These are phyloP conservation scores for Zaprionus lachaisei DNA, from an alignment of 1,140 invertebrate genomes.

Conservation along the genomic window DNA sequence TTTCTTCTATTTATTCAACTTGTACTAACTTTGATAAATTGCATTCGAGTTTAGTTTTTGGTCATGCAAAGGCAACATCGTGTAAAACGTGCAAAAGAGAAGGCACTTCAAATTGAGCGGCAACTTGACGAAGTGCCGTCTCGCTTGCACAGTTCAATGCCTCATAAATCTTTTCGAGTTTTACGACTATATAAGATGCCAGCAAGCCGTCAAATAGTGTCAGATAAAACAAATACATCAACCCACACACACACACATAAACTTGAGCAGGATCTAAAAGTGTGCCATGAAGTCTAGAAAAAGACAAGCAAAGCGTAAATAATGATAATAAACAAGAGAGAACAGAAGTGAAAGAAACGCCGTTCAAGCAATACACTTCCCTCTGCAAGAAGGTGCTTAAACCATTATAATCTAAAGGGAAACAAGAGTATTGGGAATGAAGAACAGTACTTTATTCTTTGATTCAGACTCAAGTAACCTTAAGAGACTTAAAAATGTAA, in stretches of 20 bases:
- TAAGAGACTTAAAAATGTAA: too few species aligned
- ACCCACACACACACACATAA: conserved; percentile 8
- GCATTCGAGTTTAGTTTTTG: conserved; percentile 44
- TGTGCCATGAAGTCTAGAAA: conserved; percentile 25
- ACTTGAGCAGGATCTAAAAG: conserved; percentile 21
- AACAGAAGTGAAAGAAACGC: neutral
- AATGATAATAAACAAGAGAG: conserved; percentile 19
- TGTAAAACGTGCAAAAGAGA: neutral
- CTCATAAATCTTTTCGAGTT: conserved; percentile 61
- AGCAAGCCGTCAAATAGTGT: conserved; percentile 45
- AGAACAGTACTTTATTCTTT: too few species aligned
- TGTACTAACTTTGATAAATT: conserved; percentile 41
- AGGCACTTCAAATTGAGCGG: neutral
- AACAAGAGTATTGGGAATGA: neutral
- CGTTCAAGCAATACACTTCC: neutral
- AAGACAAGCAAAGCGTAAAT: conserved; percentile 30
- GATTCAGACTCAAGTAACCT: neutral
- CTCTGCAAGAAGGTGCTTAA: neutral
- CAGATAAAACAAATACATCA: conserved; percentile 53
- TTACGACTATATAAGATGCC: conserved; percentile 38
- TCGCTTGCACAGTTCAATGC: conserved; percentile 60
- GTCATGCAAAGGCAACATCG: neutral
- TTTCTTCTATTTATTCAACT: conserved; percentile 23
- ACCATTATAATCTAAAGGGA: neutral
- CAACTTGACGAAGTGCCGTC: neutral